Evolutionary conservation across 1,140 invertebrate genomes (phyloP), one percentile per base, ranked within the genome.

Genomic region (Drepana arcuata): DNA sequence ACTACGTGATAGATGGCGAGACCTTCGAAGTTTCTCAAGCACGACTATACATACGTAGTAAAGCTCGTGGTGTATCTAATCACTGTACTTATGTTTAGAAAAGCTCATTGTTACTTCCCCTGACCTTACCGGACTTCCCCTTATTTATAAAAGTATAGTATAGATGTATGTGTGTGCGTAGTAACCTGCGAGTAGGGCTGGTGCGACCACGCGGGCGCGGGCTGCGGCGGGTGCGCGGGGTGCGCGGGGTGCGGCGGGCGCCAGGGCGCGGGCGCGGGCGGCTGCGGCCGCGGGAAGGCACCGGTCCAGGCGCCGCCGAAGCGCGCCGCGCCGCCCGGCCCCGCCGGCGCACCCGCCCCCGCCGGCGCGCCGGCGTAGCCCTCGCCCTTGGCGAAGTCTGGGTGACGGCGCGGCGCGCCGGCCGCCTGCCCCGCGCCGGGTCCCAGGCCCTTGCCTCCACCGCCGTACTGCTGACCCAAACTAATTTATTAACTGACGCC

Each of bases 381-480:
- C 66, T 94, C 92, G 85, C 92, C 93, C 33, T 70, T 70, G 54
- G 91, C 88, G 85, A 95, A 95, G 80, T 94, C 93, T 26, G 92
- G 93, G 85, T 94, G 93, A 56, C 93, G 83, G 33, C 92, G 86
- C 14, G 92, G 91, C 61, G 92, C 90, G 32, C 86, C 84, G 92
- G 60, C 91, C 79, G 42, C 91, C 86, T 28, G 91, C 40, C 45
- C 14, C 12, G 90, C 69, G 91, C 90, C 84, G 86, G 31, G 28
- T 42, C 29, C 15, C 36, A 11, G 28, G 27, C 29, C 14, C 34
- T 41, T 2, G 54, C 34, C 4, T 45, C 48, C 11, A 52, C 12
- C 10, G 54, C 45, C 35, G 65, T 72, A 12, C 61, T 66, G 12
- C 53, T 65, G 21, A n/a, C n/a, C n/a, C n/a, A n/a, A n/a, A n/a